Conservation (phyloP, 2,113 vertebrate genomes). For the Paratilapia polleni region DNA sequence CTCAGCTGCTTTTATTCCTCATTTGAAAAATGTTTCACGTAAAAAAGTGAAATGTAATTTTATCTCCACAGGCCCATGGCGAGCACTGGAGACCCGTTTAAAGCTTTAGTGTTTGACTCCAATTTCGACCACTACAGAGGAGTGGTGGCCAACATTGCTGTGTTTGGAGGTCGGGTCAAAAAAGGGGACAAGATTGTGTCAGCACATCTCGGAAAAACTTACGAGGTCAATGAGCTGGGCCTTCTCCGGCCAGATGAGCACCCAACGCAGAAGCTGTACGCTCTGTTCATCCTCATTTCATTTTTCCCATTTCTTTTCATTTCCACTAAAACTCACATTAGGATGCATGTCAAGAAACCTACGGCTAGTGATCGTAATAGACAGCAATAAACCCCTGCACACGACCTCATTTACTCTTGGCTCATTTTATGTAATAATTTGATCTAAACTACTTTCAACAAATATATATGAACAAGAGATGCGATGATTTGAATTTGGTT, state of each 20-base stretch:
- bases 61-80: conserved; percentile 80
- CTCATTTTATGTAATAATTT: background rate
- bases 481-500: background rate
- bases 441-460: background rate
- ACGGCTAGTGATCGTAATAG: background rate
- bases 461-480: background rate
- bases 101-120: conserved; percentile 95
- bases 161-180: conserved; percentile 88
- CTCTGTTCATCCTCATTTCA: background rate
- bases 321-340: background rate
- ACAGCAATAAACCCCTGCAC: too few species aligned
- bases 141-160: conserved; percentile 89
- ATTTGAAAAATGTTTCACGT: background rate
- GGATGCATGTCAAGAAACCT: background rate
- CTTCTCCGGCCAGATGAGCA: conserved; percentile 89
- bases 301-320: background rate
- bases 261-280: conserved; percentile 86
- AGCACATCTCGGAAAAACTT: conserved; percentile 87
- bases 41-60: background rate
- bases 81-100: conserved; percentile 81
- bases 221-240: conserved; percentile 93
- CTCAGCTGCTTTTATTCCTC: background rate
- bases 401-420: too few species aligned
- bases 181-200: conserved; percentile 90
- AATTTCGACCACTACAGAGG: conserved; percentile 95